Evolutionary conservation across 2,888 invertebrate species (phyloP), one percentile per base, ranked within the genome.

Genomic region (Caenorhabditis sp.): DNA sequence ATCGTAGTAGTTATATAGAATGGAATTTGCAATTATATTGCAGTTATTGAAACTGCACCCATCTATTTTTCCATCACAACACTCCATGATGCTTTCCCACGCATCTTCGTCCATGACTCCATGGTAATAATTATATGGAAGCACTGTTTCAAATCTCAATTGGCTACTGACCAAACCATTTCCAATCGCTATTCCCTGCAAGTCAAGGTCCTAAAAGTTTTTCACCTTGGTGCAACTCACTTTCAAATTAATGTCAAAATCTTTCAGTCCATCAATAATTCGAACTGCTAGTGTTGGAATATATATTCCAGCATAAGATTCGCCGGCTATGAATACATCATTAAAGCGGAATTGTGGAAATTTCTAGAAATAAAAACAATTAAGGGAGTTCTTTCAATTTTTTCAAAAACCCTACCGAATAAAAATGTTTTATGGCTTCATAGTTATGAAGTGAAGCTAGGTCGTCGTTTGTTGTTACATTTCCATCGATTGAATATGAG

Each of bases 251-350:
- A 87, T 81, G 17, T 84, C 83, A 77, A 84, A 87, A 31, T 84
- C 83, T 38, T 76, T 69, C 59, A 84, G 83, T 49, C 89, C 88
- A 56, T 87, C 84, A 31, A 89, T 78, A 23, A 90, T 87, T 58
- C 87, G 77, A 2, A 84, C 84, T 14, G 89, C 87, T 52, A 90
- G 83, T 0, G 90, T 90, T 7, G 90, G 90, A 3, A 90, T 89
- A 75, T 90, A 90, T 21, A 89, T 88, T 23, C 90, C 90, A 10
- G 88, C 90, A 77, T 90, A 90, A 62, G 89, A 89, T 76, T 90
- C 90, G 38, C 90, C 90, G 60, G 90, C 89, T 59, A 90, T 87
- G 84, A 88, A 90, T 59, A 90, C 89, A 23, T 88, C 88, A 79
- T 89, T 88, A 3, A 83, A 75, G 23, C 83, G 84, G 77, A 88